Base-by-base conservation (phyloP, 1,140 invertebrate genomes). In the Copidosoma floridanum region DNA sequence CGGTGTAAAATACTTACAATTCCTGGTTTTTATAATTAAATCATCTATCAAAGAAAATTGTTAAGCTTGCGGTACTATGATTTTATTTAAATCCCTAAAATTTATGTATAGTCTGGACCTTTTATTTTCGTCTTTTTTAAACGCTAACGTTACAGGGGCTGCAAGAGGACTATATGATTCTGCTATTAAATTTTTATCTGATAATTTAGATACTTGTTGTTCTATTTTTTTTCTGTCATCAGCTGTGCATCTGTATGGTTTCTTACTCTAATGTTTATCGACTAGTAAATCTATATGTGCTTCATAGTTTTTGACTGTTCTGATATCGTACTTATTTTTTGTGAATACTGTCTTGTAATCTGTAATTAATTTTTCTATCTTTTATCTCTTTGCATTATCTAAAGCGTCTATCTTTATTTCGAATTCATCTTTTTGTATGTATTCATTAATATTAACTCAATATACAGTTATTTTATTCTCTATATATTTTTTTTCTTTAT, bases 391-490 rank as follows among this genome's bases (percentile, higher is more conserved):
- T 2, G 14, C 3, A 10, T 32, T 0, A 21, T 57, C n/a, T n/a
- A 61, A 27, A 23, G 60, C 53, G 4, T 65, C 27, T 57, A 61
- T 29, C 2, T 24, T n/a, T 12, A 61, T 32, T 37, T 53, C 7
- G 29, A 61, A 57, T 6, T 64, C 24, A 27, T 50, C 32, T 46
- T 12, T 6, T 7, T 50, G 23, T n/a, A 64, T 29, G 12, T 64
- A 41, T 52, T 64, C 57, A 29, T 64, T 64, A 35, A 64, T 60
- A 37, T 64, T 64, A 27, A 41, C n/a, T n/a, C 6, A 41, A 64
- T 27, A n/a, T n/a, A n/a, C n/a, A n/a, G n/a, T n/a, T n/a, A n/a
- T n/a, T n/a, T n/a, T n/a, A 38, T 32, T 48, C 8, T 41, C n/a
- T n/a, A n/a, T n/a, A n/a, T n/a, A n/a, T n/a, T n/a, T n/a, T n/a